Evolutionary conservation across 2,113 vertebrate species (phyloP).

Genomic region (Anthoscopus minutus): DNA sequence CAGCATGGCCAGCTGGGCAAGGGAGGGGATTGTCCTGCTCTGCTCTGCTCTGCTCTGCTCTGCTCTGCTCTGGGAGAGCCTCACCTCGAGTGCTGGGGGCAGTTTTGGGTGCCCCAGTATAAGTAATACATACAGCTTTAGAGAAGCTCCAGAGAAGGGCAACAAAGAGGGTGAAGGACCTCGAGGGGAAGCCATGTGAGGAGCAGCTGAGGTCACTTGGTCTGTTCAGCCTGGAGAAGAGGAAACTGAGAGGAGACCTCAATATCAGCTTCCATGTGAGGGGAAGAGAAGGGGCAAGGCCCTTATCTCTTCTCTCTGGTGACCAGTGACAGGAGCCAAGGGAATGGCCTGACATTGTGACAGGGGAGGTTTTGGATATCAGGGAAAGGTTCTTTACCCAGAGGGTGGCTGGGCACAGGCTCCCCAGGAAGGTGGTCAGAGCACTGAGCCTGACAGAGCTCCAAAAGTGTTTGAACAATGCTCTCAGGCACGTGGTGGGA

Average conservation of each 20-base stretch:
- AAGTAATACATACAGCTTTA: neutral
- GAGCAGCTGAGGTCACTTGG: fast-evolving
- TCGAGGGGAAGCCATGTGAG: fast-evolving
- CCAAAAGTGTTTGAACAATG: neutral
- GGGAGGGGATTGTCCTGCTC: neutral
- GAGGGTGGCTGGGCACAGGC: fast-evolving
- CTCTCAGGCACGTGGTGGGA: neutral
- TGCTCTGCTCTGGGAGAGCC: neutral
- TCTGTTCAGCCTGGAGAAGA: neutral
- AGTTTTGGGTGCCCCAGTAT: fast-evolving
- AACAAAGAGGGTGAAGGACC: too few relatives aligned
- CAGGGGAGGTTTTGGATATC: neutral
- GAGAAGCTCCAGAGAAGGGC: neutral
- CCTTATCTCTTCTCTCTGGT: neutral
- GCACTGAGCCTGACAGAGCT: neutral
- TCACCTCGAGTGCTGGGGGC: fast-evolving
- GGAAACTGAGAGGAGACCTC: neutral
- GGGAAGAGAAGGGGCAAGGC: neutral
- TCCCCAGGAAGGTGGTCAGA: neutral
- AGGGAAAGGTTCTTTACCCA: neutral
- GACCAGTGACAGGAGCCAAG: neutral
- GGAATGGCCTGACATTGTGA: fast-evolving
- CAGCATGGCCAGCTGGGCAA: fast-evolving
- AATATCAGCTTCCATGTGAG: neutral
- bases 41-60: neutral